Evolutionary conservation across 2,113 vertebrate species (phyloP), one percentile per base, ranked within the genome.

Genomic region (Callocephalon fimbriatum): DNA sequence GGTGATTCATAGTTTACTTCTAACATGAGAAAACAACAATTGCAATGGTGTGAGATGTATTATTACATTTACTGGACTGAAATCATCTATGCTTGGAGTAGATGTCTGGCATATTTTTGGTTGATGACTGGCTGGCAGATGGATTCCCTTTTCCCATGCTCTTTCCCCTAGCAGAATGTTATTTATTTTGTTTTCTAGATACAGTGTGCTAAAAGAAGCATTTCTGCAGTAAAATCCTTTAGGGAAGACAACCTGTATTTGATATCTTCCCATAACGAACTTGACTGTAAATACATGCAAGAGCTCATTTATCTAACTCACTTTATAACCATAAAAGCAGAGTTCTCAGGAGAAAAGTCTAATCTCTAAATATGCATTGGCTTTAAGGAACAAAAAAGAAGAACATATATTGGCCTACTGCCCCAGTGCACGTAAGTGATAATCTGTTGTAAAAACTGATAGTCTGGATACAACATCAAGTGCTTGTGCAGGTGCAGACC

Each of bases 261-360:
- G 90, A 3, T 91, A 91, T 67, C 71, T 74, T 76, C 62, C 7
- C 73, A 65, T 97, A 96, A 97, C 92, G 65, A 97, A 96, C 81
- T 97, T 94, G 95, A 59, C 94, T 96, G 91, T 96, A 95, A 96
- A 96, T 91, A 75, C n/a, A 88, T 32, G 17, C 88, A 86, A 51
- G 53, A 92, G 71, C 91, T 97, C 90, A 94, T 97, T 96, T 92
- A 95, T 97, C 96, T 94, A 78, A 93, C 85, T 95, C 75, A 70
- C 78, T 94, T 96, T 90, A 75, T 81, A 87, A 86, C 71, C 65
- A 23, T 81, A 86, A 95, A 95, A 96, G 42, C 51, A 71, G 50
- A 81, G 67, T 97, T 97, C 82, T 97, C 31, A 0, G 31, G 88
- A 97, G 95, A 95, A 72, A 29, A 84, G 75, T 76, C 94, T 96